Evolutionary conservation across 2,888 invertebrate genomes (phyloP), one percentile per base, ranked within the genome.

Genomic region (Hypomecis punctinalis): DNA sequence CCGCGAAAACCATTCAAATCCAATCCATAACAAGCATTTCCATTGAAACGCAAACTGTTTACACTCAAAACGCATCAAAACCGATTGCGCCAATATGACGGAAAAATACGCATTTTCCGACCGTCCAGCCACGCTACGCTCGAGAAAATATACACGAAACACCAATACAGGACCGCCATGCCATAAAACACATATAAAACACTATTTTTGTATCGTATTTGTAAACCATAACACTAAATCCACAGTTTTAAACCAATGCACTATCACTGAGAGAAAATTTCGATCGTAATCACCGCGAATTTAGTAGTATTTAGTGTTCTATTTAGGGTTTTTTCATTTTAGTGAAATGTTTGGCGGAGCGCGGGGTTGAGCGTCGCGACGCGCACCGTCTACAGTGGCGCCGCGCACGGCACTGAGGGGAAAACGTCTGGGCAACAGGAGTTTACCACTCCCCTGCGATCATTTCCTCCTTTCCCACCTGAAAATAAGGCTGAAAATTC

Each of bases 341-440:
- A 71, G 74, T 75, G 73, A 66, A 67, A 60, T 65, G 70, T 74
- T 74, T 71, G 73, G 72, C 70, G 68, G 83, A 81, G 74, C 83
- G 84, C 86, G 86, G 78, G 80, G 68, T 76, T 72, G 81, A 84
- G 86, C 85, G 83, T 81, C 82, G 84, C 86, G 85, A 85, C 91
- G 89, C 86, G 86, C 85, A 83, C 90, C 90, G 84, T 75, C 85
- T 79, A 85, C 80, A 85, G 89, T 89, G 91, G 91, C 91, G 92
- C 91, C 91, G 81, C 90, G 85, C 80, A 84, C 90, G 90, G 88
- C 89, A 92, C 92, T 92, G 91, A 76, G 84, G 81, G 81, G 78
- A 86, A 88, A 85, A 74, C 78, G 76, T 76, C 76, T 79, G 78
- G 81, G 83, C 81, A 80, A 84, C 87, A 85, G 88, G 71, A 69